Percentiles rank a stretch among this genome's conserved stretches.
phyloP scores from a whole-genome alignment of 1,140 invertebrate genomes.

The Kradibia gibbosae region DNA sequence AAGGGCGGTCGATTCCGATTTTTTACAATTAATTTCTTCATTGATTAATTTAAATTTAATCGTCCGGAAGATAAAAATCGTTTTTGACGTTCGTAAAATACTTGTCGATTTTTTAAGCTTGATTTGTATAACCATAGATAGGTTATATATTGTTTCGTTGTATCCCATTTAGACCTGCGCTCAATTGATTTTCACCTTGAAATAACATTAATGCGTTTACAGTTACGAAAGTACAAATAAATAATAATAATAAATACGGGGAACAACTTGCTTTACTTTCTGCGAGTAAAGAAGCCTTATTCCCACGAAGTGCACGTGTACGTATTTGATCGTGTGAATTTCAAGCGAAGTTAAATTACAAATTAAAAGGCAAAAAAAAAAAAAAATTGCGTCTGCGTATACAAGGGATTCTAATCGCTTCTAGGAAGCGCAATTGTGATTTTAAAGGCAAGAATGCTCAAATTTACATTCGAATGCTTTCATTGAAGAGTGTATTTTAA shows the following conservation, averaged over 20 bases:
- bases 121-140: background rate
- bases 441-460: background rate
- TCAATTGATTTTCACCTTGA: background rate
- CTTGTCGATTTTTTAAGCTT: background rate
- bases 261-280: background rate
- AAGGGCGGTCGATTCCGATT: background rate
- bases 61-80: background rate
- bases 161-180: background rate
- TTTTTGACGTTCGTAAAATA: background rate
- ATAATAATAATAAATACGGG: background rate
- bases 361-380: no score
- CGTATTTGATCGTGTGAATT: background rate
- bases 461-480: slow-evolving; percentile 1
- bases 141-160: background rate
- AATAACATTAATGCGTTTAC: background rate
- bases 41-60: background rate
- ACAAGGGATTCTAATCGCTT: background rate
- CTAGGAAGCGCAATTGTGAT: slow-evolving; percentile 7
- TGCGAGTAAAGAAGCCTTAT: background rate
- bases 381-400: background rate
- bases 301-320: background rate
- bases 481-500: slow-evolving; percentile 2
- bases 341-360: background rate
- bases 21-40: background rate
- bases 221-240: background rate